Evolutionary conservation across 2,113 vertebrate genomes (phyloP), one percentile per base, ranked within the genome.

Genomic region (Myiozetetes cayanensis): DNA sequence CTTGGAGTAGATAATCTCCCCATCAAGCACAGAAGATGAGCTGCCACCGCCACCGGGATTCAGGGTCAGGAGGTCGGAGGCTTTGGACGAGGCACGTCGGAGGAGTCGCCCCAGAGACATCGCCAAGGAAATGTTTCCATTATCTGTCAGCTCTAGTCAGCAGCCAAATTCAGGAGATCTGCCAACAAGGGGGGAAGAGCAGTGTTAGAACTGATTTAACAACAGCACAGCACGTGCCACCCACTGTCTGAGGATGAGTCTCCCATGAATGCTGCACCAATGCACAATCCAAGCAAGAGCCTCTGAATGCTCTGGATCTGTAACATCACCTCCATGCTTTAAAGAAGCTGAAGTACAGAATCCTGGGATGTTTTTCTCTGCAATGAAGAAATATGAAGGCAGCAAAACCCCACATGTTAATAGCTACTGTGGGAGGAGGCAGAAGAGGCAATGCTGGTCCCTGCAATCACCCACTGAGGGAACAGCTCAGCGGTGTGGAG

Each of bases 41-140:
- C 70, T 46, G 35, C 78, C 30, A 22, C 98, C 96, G 8, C 98
- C 93, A 33, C 98, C 97, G 0, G 98, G 96, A 92, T 97, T 98
- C 92, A 99, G 98, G 96, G 99, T 99, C 99, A 99, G 98, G 98
- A 99, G 98, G 98, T 99, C 99, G 9, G 99, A 99, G 66, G 99
- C 99, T 98, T 98, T 99, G 37, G 99, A 99, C 96, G 99, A 99
- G 97, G 99, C 99, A 70, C 99, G 98, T 93, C 99, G 99, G 94
- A 99, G 98, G 96, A 99, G 99, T 96, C 99, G 99, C 98, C 99
- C 99, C 98, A 99, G 98, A 98, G 99, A 99, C 99, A 99, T 99
- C 10, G 96, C 96, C 43, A 68, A 90, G 96, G 85, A 68, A 74
- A 95, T 98, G 98, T 97, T 98, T 98, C 99, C 99, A 99, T 99